phyloP scores from a whole-genome alignment of 2,888 invertebrate species.

The Eristalis arbustorum region DNA sequence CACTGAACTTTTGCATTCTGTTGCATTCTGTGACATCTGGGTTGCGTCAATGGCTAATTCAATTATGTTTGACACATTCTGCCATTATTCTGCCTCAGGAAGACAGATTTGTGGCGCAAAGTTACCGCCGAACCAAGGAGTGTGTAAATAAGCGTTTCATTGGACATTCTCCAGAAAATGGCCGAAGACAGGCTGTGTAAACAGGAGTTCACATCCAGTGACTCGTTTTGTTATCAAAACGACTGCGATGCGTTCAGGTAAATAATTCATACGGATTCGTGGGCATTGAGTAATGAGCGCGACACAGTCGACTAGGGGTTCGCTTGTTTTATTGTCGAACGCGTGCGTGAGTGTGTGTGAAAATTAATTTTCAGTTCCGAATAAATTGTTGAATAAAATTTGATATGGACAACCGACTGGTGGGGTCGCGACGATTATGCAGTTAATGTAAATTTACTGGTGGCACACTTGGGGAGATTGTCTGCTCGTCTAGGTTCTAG shows the following conservation, averaged over 20 bases:
- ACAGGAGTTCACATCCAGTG: not conserved
- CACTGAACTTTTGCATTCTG: no score
- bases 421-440: slow-evolving; percentile 23
- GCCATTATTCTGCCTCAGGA: not conserved
- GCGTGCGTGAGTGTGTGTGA: not conserved
- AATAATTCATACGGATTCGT: slow-evolving; percentile 27
- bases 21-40: not conserved
- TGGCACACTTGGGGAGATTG: not conserved
- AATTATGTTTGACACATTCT: slow-evolving; percentile 4
- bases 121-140: not conserved
- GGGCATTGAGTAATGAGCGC: slow-evolving; percentile 20
- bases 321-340: not conserved
- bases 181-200: not conserved
- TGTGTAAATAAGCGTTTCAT: no score
- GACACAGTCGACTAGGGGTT: not conserved
- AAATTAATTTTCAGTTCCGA: slow-evolving; percentile 32
- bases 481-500: not conserved
- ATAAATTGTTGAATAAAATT: slow-evolving; percentile 18
- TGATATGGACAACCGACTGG: not conserved
- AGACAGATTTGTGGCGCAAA: not conserved
- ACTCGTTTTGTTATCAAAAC: not conserved
- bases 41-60: not conserved
- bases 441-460: slow-evolving; percentile 28
- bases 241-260: slow-evolving; percentile 28
- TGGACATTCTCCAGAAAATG: not conserved